Base-by-base conservation (phyloP, 2,888 invertebrate species). In the Agriopis aurantiaria region DNA sequence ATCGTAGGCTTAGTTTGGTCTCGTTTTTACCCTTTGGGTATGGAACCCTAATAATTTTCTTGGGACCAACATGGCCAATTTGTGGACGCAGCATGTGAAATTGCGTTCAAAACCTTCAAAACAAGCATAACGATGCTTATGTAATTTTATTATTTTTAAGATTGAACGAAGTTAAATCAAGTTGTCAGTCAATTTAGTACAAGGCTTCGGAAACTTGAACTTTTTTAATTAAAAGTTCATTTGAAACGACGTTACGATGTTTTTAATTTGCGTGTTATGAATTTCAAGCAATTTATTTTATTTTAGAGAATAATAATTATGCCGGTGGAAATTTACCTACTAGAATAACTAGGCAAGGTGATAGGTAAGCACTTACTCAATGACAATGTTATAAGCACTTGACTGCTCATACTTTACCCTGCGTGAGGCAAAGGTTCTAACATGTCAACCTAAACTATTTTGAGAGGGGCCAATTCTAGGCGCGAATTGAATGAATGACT, bases 211-310 rank as follows among this genome's bases (percentile, higher is more conserved):
- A 55, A 51, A 56, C 40, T 12, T 51, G 4, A 62, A 61, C 56
- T 67, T 62, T 67, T 61, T 67, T 56, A 67, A 61, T 67, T 62
- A 61, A 51, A 57, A 61, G 51, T 67, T 62, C 45, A 57, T 67
- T 61, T 61, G 11, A 55, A 43, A 49, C 12, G 48, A 12, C 55
- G 45, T 56, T 67, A 45, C 58, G 17, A 10, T 56, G 45, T 46
- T 58, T 58, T 61, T 45, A 62, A 67, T 67, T 52, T 66, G 41
- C 51, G 51, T 43, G 53, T 61, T 49, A 56, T 9, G 62, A 61
- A 61, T 67, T 61, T 23, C 40, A 51, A 33, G 23, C 8, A 23
- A 43, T 62, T 53, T 1, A 0, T 61, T 60, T 61, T 41, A 41
- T 51, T 23, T 43, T 4, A 10, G 9, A 41, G 14, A 33, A 23